Evolutionary conservation across 2,888 invertebrate species (phyloP), one percentile per base, ranked within the genome.

Genomic region (Melinaea marsaeus): DNA sequence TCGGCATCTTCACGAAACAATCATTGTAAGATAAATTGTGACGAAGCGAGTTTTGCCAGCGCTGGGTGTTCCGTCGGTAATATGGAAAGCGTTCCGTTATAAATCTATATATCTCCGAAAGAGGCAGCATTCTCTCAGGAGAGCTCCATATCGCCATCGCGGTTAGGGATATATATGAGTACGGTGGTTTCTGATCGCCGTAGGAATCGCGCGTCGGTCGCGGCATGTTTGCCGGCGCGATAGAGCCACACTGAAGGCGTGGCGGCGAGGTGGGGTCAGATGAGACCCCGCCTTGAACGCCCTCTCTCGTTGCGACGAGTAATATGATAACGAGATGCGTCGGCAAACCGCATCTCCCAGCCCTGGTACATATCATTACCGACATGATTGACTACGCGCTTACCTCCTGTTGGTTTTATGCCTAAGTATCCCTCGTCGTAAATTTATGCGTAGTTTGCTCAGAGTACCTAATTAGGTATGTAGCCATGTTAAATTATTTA

Each of bases 141-240:
- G 97, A 97, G 79, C 95, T 96, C 95, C 98, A 98, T 76, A 99
- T 99, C 65, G 99, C 99, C 99, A 99, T 99, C 67, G 99, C 98
- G 48, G 99, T 99, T 72, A 99, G 92, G 57, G 98, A 98, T 81
- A 99, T 99, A 91, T 99, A 99, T 57, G 98, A 99, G 54, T 98
- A 98, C 9, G 99, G 99, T 67, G 99, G 99, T 89, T 99, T 99
- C 88, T 98, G 98, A 85, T 98, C 98, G 85, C 97, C 97, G 91
- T 98, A 98, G 65, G 96, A 95, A 86, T 96, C 96, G 78, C 97
- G 94, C 79, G 97, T 95, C 77, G 97, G 97, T 81, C 97, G 94
- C 79, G 97, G 97, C 97, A 98, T 98, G 77, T 75, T 79, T 83
- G 94, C 94, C 63, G 96, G 90, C 68, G 95, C 95, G 72, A 96